These are phyloP conservation scores for Molorchus minor DNA, from an alignment of 2,888 invertebrate genomes.

Conservation along the genomic window DNA sequence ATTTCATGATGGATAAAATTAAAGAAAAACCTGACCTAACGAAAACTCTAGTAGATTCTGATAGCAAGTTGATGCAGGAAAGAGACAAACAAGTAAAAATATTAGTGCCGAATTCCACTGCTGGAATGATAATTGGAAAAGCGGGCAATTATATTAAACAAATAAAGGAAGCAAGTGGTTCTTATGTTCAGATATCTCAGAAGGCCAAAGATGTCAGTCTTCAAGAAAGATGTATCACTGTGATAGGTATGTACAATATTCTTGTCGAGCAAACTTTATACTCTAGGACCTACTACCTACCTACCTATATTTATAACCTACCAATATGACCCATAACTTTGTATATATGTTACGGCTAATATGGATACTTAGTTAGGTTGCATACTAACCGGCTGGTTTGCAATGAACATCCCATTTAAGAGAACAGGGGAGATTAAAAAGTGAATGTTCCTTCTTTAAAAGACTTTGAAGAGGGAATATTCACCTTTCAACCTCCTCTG, in stretches of 20 bases:
- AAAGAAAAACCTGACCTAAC: slow-evolving; percentile 92
- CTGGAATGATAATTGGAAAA: slow-evolving; percentile 98
- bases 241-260: slow-evolving; percentile 79
- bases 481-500: too few species aligned
- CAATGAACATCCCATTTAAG: too few species aligned
- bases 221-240: slow-evolving; percentile 94
- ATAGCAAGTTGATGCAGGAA: slow-evolving; percentile 85
- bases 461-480: too few species aligned
- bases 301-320: too few species aligned
- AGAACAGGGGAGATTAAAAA: too few species aligned
- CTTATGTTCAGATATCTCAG: slow-evolving; percentile 96
- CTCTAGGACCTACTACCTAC: too few species aligned
- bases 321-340: too few species aligned
- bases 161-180: slow-evolving; percentile 93
- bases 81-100: slow-evolving; percentile 96
- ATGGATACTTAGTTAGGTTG: too few species aligned
- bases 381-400: too few species aligned
- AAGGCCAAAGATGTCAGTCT: slow-evolving; percentile 93
- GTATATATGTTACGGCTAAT: too few species aligned
- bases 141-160: slow-evolving; percentile 96
- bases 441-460: too few species aligned
- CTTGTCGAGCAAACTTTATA: too few species aligned
- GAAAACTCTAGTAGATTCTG: slow-evolving; percentile 80
- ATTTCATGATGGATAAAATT: slow-evolving; percentile 95
- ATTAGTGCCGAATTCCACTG: slow-evolving; percentile 94